Evolutionary conservation across 2,888 invertebrate species (phyloP).

Genomic region (Brenthis daphne): DNA sequence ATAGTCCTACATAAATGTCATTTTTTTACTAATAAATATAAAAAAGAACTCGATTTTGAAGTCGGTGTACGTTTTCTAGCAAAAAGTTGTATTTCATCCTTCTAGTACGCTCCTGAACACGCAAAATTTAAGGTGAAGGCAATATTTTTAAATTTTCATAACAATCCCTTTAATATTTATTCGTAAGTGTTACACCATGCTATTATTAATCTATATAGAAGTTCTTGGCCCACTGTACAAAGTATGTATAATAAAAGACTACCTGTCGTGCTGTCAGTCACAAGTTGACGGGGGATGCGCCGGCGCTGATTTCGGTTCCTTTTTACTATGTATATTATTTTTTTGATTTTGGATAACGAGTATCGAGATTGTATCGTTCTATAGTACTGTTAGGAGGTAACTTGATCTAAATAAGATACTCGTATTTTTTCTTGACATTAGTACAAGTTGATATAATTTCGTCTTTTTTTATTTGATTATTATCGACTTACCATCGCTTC

Average conservation of each 20-base stretch:
- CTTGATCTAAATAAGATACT: background rate
- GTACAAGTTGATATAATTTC: background rate
- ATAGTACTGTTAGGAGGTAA: constrained; percentile 17
- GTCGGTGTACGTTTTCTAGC: no score
- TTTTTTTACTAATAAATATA: no score
- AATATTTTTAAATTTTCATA: no score
- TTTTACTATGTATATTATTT: constrained; percentile 16
- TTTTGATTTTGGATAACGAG: constrained; percentile 2
- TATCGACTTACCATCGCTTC: background rate
- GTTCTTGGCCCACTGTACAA: background rate
- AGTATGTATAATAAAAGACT: constrained; percentile 52
- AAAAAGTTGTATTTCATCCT: no score
- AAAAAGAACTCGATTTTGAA: no score
- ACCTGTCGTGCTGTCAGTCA: constrained; percentile 58
- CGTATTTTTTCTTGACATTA: constrained; percentile 2
- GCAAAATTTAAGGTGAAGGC: background rate
- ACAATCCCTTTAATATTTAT: background rate
- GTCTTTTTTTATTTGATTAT: background rate
- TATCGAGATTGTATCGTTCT: constrained; percentile 12
- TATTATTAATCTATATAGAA: constrained; percentile 15
- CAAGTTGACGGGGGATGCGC: constrained; percentile 47
- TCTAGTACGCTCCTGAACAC: background rate
- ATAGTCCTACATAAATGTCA: no score
- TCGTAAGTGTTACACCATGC: background rate
- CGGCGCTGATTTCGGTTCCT: constrained; percentile 41